phyloP scores from a whole-genome alignment of 1,140 invertebrate genomes.

The Zaprionus tsacasi region DNA sequence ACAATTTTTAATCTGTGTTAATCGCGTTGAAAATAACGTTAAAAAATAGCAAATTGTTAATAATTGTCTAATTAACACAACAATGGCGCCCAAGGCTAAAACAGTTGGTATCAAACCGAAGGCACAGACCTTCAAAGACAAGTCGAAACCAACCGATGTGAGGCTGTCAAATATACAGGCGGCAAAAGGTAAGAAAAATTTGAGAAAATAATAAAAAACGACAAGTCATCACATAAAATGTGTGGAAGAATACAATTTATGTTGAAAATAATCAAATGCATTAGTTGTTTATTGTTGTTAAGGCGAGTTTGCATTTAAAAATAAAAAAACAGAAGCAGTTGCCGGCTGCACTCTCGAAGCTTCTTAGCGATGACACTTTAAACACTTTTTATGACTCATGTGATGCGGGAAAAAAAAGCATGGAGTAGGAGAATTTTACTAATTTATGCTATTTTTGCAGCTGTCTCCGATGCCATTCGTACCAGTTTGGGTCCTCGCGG shows the following conservation, averaged over 20 bases:
- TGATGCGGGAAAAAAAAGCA: slow-evolving; percentile 47
- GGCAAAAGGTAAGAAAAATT: slow-evolving; percentile 93
- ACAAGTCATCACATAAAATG: slow-evolving; percentile 11
- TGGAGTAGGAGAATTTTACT: slow-evolving; percentile 14
- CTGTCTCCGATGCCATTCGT: slow-evolving; percentile 98
- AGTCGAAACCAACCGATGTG: slow-evolving; percentile 97
- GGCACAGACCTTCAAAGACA: slow-evolving; percentile 90
- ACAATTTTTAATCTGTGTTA: slow-evolving; percentile 70
- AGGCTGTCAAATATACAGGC: slow-evolving; percentile 98
- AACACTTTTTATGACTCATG: slow-evolving; percentile 71
- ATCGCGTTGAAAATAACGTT: slow-evolving; percentile 42
- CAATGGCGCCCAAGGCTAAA: slow-evolving; percentile 78
- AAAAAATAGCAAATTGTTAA: slow-evolving; percentile 47
- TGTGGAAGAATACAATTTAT: slow-evolving; percentile 19
- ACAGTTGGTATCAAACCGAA: slow-evolving; percentile 73
- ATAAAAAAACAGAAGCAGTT: slow-evolving; percentile 53
- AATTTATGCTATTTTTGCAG: slow-evolving; percentile 86
- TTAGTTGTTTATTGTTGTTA: background rate
- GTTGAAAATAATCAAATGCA: background rate
- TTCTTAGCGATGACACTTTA: slow-evolving; percentile 66
- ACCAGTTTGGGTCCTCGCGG: slow-evolving; percentile 99
- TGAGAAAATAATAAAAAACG: slow-evolving; percentile 13
- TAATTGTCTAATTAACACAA: slow-evolving; percentile 43
- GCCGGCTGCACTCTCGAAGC: slow-evolving; percentile 75
- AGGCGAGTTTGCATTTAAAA: slow-evolving; percentile 20